These are phyloP conservation scores for Pseudorhombus dupliciocellatus DNA, from an alignment of 2,113 vertebrate genomes.

Conservation along the genomic window DNA sequence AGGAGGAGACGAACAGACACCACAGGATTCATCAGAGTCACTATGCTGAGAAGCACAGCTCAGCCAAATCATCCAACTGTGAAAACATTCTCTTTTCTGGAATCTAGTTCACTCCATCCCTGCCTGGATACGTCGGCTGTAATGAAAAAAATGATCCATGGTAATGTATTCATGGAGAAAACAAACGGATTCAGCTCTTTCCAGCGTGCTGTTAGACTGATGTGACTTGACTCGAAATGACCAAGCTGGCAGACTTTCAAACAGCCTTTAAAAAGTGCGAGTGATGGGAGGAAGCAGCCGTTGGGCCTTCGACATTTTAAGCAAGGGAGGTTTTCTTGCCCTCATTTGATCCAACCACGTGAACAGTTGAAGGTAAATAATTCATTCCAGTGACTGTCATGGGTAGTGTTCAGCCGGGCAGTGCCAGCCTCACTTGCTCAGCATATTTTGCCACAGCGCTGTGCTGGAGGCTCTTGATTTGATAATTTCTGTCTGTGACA, in stretches of 20 bases:
- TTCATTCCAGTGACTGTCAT: slow-evolving; percentile 45
- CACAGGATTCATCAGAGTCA: slow-evolving; percentile 47
- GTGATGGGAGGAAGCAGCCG: slow-evolving; percentile 26
- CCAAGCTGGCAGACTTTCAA: slow-evolving; percentile 22
- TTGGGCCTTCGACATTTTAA: slow-evolving; percentile 41
- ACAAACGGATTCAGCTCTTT: slow-evolving; percentile 30
- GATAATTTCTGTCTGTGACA: background rate
- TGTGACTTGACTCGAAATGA: slow-evolving; percentile 31
- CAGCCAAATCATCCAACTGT: slow-evolving; percentile 59
- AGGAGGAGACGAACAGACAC: slow-evolving; percentile 27
- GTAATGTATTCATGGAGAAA: slow-evolving; percentile 54
- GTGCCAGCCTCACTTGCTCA: slow-evolving; percentile 32
- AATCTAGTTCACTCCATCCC: slow-evolving; percentile 21
- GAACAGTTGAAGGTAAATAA: slow-evolving; percentile 56
- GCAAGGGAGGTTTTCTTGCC: slow-evolving; percentile 30
- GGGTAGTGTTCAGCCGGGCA: slow-evolving; percentile 22
- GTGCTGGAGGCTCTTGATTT: slow-evolving; percentile 5
- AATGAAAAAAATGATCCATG: slow-evolving; percentile 55
- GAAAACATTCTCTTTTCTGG: slow-evolving; percentile 63
- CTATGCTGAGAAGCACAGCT: slow-evolving; percentile 37
- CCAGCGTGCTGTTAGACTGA: slow-evolving; percentile 14
- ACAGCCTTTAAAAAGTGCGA: slow-evolving; percentile 22
- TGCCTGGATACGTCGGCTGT: slow-evolving; percentile 6
- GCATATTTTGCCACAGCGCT: slow-evolving; percentile 27
- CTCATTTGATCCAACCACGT: slow-evolving; percentile 31